Percentiles rank a stretch among this genome's conserved stretches.
Conservation (phyloP, 2,113 vertebrate species). For the Hystrix cristata region DNA sequence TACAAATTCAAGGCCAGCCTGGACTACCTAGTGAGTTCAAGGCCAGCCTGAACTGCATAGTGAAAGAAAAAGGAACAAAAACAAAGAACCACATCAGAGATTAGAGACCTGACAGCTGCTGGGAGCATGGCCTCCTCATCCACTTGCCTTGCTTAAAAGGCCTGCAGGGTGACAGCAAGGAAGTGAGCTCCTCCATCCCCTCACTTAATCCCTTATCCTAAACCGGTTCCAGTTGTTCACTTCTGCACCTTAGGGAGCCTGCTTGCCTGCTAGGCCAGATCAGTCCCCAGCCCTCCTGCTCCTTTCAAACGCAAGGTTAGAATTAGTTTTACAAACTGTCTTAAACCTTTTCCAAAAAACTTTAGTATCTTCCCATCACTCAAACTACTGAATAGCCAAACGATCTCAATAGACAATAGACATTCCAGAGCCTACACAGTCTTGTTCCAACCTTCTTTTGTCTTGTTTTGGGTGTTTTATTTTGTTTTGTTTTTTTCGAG, state of each 20-base stretch:
- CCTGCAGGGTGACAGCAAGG: not conserved
- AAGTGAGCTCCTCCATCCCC: not conserved
- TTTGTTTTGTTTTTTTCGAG: not conserved
- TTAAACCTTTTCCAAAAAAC: not conserved
- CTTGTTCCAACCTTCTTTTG: not conserved
- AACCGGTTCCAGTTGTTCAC: not conserved
- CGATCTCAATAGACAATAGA: no score
- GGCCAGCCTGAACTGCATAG: not conserved
- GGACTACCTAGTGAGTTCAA: not conserved
- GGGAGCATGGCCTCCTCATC: not conserved
- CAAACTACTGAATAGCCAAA: not conserved
- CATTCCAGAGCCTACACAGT: not conserved
- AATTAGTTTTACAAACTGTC: not conserved
- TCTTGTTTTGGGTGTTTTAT: not conserved
- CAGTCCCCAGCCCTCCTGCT: not conserved
- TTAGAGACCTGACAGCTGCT: not conserved
- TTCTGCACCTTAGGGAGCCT: not conserved
- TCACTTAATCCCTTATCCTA: not conserved
- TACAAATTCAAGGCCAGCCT: not conserved
- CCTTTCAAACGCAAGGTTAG: not conserved
- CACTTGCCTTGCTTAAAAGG: not conserved
- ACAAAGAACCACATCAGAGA: not conserved
- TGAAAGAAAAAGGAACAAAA: not conserved
- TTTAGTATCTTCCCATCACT: not conserved
- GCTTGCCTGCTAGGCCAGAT: not conserved